Evolutionary conservation across 2,888 invertebrate species (phyloP), one percentile per base, ranked within the genome.

Genomic region (Fabriciana adippe): DNA sequence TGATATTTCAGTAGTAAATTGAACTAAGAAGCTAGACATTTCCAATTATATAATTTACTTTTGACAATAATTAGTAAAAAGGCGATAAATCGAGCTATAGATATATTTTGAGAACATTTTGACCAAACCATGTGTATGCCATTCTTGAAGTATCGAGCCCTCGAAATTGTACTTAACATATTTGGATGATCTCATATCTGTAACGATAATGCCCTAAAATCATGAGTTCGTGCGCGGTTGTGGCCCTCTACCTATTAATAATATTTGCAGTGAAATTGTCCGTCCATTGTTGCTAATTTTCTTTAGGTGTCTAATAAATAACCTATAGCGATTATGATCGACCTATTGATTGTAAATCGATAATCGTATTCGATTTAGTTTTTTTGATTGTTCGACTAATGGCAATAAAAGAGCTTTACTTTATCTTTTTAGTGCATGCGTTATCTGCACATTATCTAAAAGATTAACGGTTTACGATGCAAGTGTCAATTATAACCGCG

Each of bases 121-220:
- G 59, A 54, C 64, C 64, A 31, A 64, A 26, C 53, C 31, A 68
- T 31, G 48, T 59, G 55, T 53, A 64, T 45, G 66, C 71, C 61
- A 66, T 68, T 67, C 62, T 60, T 56, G 50, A 41, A 64, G 47
- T 31, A 60, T 66, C 64, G 73, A 73, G 74, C 72, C 73, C 64
- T 74, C 72, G 71, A 73, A 73, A 70, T 80, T 80, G 83, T 86
- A 86, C 85, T 87, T 87, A 85, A 82, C 78, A 78, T 35, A 26
- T 88, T 88, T 87, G 88, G 85, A 87, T 85, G 91, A 91, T 91
- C 91, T 91, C 91, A 89, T 88, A 80, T 77, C 76, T 74, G 73
- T 77, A 73, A 74, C 68, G 64, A 74, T 68, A 71, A 70, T 71
- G 64, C 59, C 62, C 65, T 66, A 65, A 69, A 69, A 62, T 70